Evolutionary conservation across 2,797 vertebrate species (phyloP).

Genomic region (Eidolon dupreanum): DNA sequence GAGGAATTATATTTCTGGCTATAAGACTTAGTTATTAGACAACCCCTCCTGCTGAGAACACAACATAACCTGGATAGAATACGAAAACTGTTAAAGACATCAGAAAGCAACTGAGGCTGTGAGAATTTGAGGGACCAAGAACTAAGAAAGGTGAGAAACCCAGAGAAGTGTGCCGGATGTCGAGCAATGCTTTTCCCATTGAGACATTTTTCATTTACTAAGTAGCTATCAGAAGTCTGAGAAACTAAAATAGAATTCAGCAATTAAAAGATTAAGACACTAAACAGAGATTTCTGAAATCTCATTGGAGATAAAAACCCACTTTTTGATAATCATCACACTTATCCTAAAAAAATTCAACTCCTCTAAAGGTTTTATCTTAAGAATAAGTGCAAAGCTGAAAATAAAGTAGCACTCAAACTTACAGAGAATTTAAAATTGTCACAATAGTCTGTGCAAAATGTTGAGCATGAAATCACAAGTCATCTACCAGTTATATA

Average conservation of each 20-base stretch:
- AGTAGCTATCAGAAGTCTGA: neutral
- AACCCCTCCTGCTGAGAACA: neutral
- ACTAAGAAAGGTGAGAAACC: neutral
- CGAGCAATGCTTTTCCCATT: neutral
- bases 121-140: neutral
- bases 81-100: neutral
- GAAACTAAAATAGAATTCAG: neutral
- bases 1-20: neutral
- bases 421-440: neutral
- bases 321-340: neutral
- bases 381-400: neutral
- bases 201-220: neutral
- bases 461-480: neutral
- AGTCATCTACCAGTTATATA: neutral
- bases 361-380: neutral
- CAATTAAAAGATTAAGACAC: neutral
- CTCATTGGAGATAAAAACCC: neutral
- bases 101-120: no score
- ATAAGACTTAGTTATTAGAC: neutral
- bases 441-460: neutral
- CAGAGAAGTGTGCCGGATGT: no score
- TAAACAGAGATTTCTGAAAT: neutral
- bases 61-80: neutral
- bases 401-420: neutral
- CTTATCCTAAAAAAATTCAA: neutral